phyloP scores from a whole-genome alignment of 1,140 invertebrate species.

The Eurosta solidaginis region DNA sequence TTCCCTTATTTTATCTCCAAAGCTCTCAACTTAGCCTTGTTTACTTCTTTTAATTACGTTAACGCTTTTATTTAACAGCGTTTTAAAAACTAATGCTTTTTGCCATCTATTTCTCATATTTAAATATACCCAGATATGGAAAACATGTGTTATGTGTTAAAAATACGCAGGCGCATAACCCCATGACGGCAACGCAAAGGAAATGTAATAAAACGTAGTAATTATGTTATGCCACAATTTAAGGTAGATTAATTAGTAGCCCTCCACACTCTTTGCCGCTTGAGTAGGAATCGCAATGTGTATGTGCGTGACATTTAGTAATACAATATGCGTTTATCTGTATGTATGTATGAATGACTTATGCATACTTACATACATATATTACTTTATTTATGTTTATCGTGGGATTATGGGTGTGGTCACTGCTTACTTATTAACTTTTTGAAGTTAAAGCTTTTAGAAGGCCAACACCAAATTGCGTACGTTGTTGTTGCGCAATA shows the following conservation, averaged over 20 bases:
- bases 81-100: no score
- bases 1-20: no score
- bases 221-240: background rate
- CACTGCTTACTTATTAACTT: background rate
- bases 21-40: no score
- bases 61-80: no score
- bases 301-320: no score
- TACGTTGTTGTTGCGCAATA: background rate
- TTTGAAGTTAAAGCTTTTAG: background rate
- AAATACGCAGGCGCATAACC: background rate
- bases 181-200: background rate
- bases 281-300: background rate
- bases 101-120: no score
- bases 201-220: slow-evolving; percentile 10
- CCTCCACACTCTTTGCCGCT: background rate
- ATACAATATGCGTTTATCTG: background rate
- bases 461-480: background rate
- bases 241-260: slow-evolving; percentile 8
- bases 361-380: background rate
- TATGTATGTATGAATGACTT: background rate
- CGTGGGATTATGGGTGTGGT: slow-evolving; percentile 8
- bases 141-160: background rate
- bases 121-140: no score
- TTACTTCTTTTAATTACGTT: no score
- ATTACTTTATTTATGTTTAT: background rate